Evolutionary conservation across 2,797 vertebrate genomes (phyloP).

Genomic region (Adelosebastes latens): DNA sequence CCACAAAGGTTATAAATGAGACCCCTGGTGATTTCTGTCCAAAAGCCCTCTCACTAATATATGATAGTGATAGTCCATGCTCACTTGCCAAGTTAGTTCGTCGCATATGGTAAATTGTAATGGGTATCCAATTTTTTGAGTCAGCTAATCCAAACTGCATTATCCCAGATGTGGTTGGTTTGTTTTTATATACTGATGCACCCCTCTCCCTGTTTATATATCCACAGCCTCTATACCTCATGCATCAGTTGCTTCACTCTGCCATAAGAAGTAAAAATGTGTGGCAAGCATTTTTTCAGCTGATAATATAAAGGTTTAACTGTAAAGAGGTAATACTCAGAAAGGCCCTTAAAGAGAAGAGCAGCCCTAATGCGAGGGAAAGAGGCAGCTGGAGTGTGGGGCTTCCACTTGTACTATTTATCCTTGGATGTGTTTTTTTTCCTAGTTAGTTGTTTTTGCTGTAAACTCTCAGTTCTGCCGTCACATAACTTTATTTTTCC

Average conservation of each 20-base stretch:
- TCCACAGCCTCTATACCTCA: constrained; percentile 10
- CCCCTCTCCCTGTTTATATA: constrained; percentile 20
- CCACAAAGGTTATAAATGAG: too few relatives aligned
- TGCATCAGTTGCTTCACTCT: not conserved
- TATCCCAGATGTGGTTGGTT: constrained; percentile 18
- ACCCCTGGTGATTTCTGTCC: not conserved
- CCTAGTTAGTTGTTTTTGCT: not conserved
- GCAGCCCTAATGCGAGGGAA: not conserved
- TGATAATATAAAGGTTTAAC: constrained; percentile 10
- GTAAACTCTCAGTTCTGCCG: not conserved
- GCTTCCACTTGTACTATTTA: not conserved
- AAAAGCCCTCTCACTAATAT: not conserved
- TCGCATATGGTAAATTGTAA: constrained; percentile 1
- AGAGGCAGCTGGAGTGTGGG: not conserved
- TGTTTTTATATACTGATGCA: constrained; percentile 27
- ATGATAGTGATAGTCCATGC: not conserved
- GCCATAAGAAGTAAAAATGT: constrained; percentile 14
- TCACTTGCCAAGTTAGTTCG: not conserved
- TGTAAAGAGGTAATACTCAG: not conserved
- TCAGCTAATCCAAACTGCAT: constrained; percentile 36
- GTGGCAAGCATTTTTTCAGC: constrained; percentile 22
- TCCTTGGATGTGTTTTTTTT: not conserved
- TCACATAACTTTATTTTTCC: not conserved
- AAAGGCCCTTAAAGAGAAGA: not conserved
- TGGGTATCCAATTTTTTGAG: constrained; percentile 14